Percentiles rank a stretch among this genome's conserved stretches.
phyloP scores from a whole-genome alignment of 2,888 invertebrate genomes.

The Odontocerum albicorne region DNA sequence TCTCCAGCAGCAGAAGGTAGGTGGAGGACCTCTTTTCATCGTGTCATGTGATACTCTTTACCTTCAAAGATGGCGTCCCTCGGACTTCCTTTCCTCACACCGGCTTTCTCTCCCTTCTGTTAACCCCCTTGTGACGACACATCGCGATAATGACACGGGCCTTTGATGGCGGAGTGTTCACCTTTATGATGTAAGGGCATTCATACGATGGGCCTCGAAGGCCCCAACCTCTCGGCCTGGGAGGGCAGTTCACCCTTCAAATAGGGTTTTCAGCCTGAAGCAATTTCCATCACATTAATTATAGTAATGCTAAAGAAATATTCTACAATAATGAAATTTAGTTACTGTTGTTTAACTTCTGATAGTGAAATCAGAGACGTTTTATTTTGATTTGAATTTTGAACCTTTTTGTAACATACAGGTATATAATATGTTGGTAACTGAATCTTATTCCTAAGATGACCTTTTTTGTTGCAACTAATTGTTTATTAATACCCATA shows the following conservation, averaged over 20 bases:
- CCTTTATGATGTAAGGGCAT: conserved; percentile 30
- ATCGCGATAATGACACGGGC: conserved; percentile 33
- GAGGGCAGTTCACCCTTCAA: background rate
- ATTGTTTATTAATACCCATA: too few relatives aligned
- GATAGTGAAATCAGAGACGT: too few relatives aligned
- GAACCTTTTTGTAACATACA: too few relatives aligned
- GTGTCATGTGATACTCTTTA: conserved; percentile 23
- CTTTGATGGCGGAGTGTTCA: conserved; percentile 33
- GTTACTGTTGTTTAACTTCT: too few relatives aligned
- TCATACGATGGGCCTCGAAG: background rate
- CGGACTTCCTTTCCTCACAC: conserved; percentile 4
- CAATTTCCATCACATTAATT: too few relatives aligned
- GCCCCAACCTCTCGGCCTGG: background rate
- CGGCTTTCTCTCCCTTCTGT: background rate
- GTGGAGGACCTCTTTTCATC: conserved; percentile 18
- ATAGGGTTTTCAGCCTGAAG: too few relatives aligned
- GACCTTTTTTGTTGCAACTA: too few relatives aligned
- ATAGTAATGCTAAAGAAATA: too few relatives aligned
- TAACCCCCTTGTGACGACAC: conserved; percentile 18
- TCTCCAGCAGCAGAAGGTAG: background rate
- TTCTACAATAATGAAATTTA: too few relatives aligned
- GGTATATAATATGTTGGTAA: too few relatives aligned
- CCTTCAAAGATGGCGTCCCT: conserved; percentile 14
- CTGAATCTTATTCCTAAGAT: too few relatives aligned
- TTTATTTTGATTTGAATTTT: too few relatives aligned